Evolutionary conservation across 1,140 invertebrate genomes (phyloP).

Genomic region (Amyelois transitella): DNA sequence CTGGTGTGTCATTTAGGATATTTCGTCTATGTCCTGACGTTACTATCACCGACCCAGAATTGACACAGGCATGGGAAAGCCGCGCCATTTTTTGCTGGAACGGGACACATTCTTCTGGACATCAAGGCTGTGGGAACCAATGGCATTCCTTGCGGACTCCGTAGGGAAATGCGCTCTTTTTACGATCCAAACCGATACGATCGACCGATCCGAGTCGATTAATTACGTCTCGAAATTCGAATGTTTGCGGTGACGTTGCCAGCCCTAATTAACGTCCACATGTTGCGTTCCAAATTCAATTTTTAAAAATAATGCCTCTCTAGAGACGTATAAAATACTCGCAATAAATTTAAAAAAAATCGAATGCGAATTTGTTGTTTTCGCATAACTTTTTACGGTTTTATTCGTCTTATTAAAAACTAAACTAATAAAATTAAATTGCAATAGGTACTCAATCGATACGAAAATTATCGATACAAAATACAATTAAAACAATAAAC

Average conservation of each 20-base stretch:
- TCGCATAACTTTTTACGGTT: background rate
- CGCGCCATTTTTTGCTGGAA: slow-evolving; percentile 46
- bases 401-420: background rate
- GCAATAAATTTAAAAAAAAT: too few species aligned
- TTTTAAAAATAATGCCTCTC: background rate
- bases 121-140: slow-evolving; percentile 61
- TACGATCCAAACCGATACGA: slow-evolving; percentile 37
- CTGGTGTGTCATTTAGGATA: background rate
- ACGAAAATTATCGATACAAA: slow-evolving; percentile 28
- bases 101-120: slow-evolving; percentile 44
- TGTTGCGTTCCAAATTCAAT: background rate
- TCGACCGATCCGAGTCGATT: slow-evolving; percentile 43
- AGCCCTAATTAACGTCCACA: slow-evolving; percentile 10
- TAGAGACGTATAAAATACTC: background rate
- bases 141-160: slow-evolving; percentile 36
- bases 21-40: slow-evolving; percentile 17
- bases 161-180: slow-evolving; percentile 47
- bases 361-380: too few species aligned
- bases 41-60: slow-evolving; percentile 18
- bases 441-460: slow-evolving; percentile 1
- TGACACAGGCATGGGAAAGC: slow-evolving; percentile 55
- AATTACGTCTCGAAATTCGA: slow-evolving; percentile 36
- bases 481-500: slow-evolving; percentile 38
- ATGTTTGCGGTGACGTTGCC: slow-evolving; percentile 29
- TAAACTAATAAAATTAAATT: background rate